These are phyloP conservation scores for Disparrhopalites patrizii DNA, from an alignment of 2,888 invertebrate genomes.

Conservation along the genomic window DNA sequence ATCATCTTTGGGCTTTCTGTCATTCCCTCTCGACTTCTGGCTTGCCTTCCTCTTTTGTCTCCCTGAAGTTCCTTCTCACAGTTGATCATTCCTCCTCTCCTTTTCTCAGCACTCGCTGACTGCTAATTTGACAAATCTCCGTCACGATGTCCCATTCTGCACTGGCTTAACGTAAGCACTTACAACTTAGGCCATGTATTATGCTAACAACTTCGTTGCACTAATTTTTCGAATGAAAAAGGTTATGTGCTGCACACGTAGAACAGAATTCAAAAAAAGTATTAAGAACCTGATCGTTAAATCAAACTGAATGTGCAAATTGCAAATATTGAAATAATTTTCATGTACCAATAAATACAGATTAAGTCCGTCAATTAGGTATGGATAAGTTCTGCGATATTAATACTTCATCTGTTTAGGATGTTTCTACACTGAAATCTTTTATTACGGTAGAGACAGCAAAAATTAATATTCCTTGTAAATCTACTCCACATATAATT, in stretches of 20 bases:
- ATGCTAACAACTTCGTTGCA: no score
- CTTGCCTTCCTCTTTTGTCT: not conserved
- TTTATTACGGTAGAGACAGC: constrained; percentile 2
- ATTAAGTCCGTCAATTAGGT: no score
- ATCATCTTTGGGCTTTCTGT: no score
- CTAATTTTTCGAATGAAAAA: no score
- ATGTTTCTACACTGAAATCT: constrained; percentile 5
- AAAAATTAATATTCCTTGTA: not conserved
- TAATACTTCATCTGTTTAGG: no score
- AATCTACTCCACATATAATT: constrained; percentile 21
- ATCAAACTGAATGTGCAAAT: not conserved
- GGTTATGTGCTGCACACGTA: no score
- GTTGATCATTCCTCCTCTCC: not conserved
- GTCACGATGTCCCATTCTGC: not conserved
- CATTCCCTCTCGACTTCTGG: not conserved
- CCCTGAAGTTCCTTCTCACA: not conserved
- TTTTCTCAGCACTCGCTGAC: not conserved
- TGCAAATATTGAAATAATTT: not conserved
- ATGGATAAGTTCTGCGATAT: no score
- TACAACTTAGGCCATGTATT: not conserved
- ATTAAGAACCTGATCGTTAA: no score
- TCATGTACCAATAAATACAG: no score
- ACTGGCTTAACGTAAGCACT: not conserved
- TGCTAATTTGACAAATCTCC: no score
- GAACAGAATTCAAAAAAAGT: no score